phyloP scores from a whole-genome alignment of 1,140 invertebrate genomes.

The Eriocheir sinensis region DNA sequence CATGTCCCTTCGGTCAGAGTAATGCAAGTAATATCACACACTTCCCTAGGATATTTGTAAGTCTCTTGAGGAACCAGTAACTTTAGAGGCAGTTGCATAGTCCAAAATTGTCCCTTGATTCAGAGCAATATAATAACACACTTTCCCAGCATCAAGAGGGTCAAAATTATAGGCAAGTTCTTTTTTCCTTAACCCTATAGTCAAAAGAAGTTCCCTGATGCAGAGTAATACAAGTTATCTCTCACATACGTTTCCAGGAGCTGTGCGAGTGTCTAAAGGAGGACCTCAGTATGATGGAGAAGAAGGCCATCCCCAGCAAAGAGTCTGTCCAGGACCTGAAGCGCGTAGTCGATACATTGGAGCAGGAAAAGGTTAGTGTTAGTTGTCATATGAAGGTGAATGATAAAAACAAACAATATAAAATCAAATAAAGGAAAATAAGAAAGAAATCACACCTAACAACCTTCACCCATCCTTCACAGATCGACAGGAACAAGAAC shows the following conservation, averaged over 20 bases:
- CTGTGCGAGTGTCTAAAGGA: conserved; percentile 58
- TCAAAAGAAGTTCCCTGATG: not conserved
- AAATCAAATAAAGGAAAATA: no score
- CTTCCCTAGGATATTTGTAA: no score
- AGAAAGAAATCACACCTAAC: not conserved
- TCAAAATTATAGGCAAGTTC: no score
- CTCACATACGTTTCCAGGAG: conserved; percentile 17
- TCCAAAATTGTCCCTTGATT: no score
- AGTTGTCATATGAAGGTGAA: not conserved
- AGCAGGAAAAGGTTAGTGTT: conserved; percentile 60
- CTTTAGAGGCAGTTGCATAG: no score
- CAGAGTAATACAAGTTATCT: not conserved
- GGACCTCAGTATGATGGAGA: not conserved
- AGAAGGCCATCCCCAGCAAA: conserved; percentile 32
- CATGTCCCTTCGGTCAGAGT: no score
- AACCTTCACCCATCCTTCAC: not conserved
- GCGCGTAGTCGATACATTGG: conserved; percentile 50
- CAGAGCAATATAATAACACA: no score
- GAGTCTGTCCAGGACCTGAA: conserved; percentile 54
- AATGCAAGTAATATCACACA: no score
- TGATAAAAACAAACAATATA: no score
- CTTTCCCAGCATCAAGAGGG: no score
- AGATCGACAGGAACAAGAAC: conserved; percentile 60
- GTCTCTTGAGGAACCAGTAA: no score
- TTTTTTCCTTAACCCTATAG: not conserved